Conservation (phyloP, 2,797 vertebrate genomes). For the Sebastes kiyomatsui region DNA sequence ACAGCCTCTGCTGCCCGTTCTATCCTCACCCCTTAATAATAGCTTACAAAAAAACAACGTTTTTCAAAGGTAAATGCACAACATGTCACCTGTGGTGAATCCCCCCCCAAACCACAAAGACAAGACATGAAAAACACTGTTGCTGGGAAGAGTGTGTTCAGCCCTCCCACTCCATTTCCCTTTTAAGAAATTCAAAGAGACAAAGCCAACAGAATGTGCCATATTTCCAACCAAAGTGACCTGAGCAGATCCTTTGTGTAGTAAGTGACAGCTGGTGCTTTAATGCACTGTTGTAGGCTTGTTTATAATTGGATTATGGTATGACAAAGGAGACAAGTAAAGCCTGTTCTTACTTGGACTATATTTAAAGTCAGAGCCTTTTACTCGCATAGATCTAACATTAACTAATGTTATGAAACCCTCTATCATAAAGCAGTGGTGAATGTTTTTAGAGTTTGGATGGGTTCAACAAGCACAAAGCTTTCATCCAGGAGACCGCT, state of each 20-base stretch:
- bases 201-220: neutral
- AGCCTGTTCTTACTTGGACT: neutral
- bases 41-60: neutral
- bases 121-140: neutral
- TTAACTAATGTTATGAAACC: neutral
- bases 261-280: neutral
- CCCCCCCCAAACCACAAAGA: neutral
- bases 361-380: neutral
- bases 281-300: neutral
- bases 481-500: too few relatives aligned
- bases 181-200: neutral
- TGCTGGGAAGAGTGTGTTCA: constrained; percentile 5
- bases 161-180: neutral
- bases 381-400: neutral
- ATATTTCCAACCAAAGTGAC: neutral
- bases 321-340: neutral
- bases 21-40: constrained; percentile 17
- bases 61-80: constrained; percentile 17
- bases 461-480: too few relatives aligned
- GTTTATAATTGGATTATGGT: neutral
- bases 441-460: neutral
- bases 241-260: neutral
- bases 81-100: neutral
- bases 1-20: constrained; percentile 9
- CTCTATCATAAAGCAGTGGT: neutral